Conservation (phyloP, 2,888 invertebrate species). For the Stenoptilia bipunctidactyla region DNA sequence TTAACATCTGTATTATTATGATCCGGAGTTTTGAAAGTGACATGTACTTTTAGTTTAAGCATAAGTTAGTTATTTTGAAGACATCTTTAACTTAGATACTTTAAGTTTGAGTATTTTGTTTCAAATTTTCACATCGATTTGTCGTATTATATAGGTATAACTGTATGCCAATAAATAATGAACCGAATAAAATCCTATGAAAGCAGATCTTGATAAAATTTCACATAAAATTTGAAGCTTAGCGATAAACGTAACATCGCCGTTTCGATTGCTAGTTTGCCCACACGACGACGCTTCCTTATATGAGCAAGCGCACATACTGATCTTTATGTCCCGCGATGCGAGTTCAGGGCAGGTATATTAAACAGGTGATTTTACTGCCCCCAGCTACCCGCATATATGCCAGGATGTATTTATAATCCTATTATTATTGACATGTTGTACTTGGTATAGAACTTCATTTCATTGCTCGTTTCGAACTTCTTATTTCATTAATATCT, state of each 20-base stretch:
- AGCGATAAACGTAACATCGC: not conserved
- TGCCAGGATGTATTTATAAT: slow-evolving; percentile 1
- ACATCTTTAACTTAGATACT: too few relatives aligned
- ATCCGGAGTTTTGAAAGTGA: too few relatives aligned
- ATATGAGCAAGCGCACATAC: not conserved
- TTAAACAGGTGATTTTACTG: slow-evolving; percentile 1
- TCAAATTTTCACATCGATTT: too few relatives aligned
- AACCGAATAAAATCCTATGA: not conserved
- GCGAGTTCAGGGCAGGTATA: not conserved
- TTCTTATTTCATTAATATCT: not conserved
- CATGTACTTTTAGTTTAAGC: too few relatives aligned
- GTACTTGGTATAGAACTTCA: not conserved
- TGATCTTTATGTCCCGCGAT: not conserved
- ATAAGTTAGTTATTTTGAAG: too few relatives aligned
- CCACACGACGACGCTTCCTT: not conserved
- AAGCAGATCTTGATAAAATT: not conserved
- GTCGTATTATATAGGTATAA: too few relatives aligned
- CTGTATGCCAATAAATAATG: too few relatives aligned
- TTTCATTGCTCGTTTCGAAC: not conserved
- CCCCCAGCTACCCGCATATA: slow-evolving; percentile 1
- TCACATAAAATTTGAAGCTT: not conserved
- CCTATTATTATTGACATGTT: not conserved
- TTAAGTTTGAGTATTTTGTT: too few relatives aligned
- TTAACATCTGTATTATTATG: too few relatives aligned
- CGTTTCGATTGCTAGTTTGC: not conserved